A percentile compares a stretch with the other conserved stretches of the same genome.
These are phyloP conservation scores for Cephalotes varians DNA, from an alignment of 2,888 invertebrate genomes.

Conservation along the genomic window DNA sequence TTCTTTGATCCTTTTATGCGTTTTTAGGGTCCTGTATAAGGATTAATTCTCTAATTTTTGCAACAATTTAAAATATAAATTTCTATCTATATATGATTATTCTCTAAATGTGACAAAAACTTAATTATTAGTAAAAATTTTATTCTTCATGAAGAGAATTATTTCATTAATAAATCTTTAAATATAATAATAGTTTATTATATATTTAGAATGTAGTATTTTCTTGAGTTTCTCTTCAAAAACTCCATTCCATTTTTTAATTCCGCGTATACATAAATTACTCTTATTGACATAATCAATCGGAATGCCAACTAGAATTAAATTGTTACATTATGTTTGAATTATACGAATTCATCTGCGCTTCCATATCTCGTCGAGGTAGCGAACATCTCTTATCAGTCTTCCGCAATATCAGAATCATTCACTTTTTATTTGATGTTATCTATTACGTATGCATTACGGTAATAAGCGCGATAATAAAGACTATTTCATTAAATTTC, in stretches of 20 bases:
- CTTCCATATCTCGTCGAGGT: conserved; percentile 5
- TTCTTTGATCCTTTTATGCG: background rate
- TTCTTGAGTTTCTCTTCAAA: background rate
- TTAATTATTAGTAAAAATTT: background rate
- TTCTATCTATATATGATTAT: background rate
- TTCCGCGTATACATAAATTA: background rate
- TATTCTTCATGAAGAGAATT: background rate
- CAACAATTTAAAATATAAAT: conserved; percentile 2
- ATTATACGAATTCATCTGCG: background rate
- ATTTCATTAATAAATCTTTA: background rate
- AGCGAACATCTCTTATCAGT: conserved; percentile 30
- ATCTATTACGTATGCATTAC: conserved; percentile 34
- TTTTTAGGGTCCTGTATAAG: background rate
- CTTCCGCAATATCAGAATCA: conserved; percentile 40
- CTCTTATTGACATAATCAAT: background rate
- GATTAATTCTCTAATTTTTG: background rate
- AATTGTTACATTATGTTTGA: background rate
- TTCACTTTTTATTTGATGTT: conserved; percentile 12
- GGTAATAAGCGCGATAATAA: conserved; percentile 14
- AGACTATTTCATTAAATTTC: background rate
- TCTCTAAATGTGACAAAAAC: background rate
- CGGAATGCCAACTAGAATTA: background rate
- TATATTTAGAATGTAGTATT: background rate
- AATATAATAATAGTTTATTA: background rate
- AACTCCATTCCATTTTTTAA: background rate